Evolutionary conservation across 2,797 vertebrate species (phyloP).

Genomic region (Mus minutoides): DNA sequence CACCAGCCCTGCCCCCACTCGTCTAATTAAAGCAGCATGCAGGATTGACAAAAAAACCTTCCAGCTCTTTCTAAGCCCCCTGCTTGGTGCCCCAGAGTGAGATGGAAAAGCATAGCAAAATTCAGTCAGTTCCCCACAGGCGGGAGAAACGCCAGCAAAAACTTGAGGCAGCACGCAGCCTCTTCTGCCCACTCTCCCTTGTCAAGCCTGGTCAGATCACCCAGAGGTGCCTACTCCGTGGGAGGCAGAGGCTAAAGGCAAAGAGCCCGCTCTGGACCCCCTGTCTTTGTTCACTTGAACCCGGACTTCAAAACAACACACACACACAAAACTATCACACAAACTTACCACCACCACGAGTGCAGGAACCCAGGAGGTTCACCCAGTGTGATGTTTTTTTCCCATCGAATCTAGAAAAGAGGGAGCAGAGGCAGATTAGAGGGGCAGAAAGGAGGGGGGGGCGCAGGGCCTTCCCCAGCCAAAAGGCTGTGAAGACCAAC

Average conservation of each 20-base stretch:
- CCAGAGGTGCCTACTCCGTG: background rate
- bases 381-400: conserved; percentile 98
- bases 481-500: conserved; percentile 80
- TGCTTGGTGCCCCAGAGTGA: conserved; percentile 7
- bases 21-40: conserved; percentile 82
- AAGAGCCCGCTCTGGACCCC: background rate
- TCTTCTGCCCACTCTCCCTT: background rate
- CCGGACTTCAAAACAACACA: conserved; percentile 63
- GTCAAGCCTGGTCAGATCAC: background rate
- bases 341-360: conserved; percentile 99
- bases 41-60: conserved; percentile 75
- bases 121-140: background rate
- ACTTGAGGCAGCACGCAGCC: conserved; percentile 44
- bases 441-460: background rate
- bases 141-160: background rate
- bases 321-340: conserved; percentile 70
- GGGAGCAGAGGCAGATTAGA: conserved; percentile 66
- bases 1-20: conserved; percentile 56
- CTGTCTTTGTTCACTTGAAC: conserved; percentile 71
- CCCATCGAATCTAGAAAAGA: conserved; percentile 95
- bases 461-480: conserved; percentile 56
- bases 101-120: conserved; percentile 5
- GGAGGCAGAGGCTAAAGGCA: background rate
- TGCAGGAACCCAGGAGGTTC: conserved; percentile 98
- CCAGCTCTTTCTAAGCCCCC: conserved; percentile 50